phyloP scores from a whole-genome alignment of 2,113 vertebrate genomes.

The Urocitellus parryii region DNA sequence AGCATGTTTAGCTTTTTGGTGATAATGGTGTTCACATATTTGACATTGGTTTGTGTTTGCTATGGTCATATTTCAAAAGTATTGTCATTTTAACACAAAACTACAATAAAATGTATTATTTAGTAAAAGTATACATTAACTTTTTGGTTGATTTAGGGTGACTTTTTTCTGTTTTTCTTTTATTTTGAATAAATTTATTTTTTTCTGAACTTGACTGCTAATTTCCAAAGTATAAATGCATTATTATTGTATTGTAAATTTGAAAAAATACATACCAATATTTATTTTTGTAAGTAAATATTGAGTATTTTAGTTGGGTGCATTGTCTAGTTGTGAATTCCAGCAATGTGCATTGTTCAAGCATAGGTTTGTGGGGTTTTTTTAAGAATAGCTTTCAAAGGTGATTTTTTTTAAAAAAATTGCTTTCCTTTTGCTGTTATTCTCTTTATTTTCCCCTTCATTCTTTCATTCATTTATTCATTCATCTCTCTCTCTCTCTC shows the following conservation, averaged over 20 bases:
- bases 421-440: neutral
- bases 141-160: neutral
- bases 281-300: slow-evolving; percentile 16
- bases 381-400: neutral
- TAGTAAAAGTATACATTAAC: neutral
- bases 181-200: slow-evolving; percentile 4
- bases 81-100: neutral
- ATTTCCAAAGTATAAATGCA: neutral
- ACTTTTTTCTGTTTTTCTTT: slow-evolving; percentile 20
- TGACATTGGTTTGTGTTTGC: neutral
- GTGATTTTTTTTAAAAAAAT: neutral
- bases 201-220: neutral
- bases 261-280: neutral
- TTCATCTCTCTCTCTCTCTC: no score
- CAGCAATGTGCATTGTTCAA: neutral
- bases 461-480: no score
- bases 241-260: neutral
- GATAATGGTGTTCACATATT: neutral
- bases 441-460: no score
- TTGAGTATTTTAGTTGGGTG: neutral
- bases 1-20: neutral
- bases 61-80: neutral
- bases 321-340: neutral
- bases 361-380: no score
- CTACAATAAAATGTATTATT: neutral